phyloP scores from a whole-genome alignment of 2,797 vertebrate genomes.

The Nothura maculosa region DNA sequence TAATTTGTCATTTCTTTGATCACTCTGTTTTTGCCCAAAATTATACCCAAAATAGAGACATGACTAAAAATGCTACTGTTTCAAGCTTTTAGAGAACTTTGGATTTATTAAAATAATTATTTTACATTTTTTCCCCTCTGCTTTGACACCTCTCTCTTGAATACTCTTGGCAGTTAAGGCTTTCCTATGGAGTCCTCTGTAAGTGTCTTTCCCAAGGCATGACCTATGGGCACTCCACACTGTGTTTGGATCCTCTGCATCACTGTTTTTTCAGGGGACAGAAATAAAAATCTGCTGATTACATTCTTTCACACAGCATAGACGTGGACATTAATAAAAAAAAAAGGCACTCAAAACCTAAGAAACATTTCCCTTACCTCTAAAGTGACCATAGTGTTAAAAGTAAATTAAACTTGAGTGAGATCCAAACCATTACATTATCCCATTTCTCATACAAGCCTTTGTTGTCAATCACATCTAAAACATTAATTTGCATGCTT shows the following conservation, averaged over 20 bases:
- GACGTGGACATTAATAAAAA: neutral
- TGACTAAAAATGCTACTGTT: neutral
- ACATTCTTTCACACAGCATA: neutral
- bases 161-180: neutral
- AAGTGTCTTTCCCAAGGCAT: neutral
- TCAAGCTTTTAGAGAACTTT: neutral
- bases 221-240: neutral
- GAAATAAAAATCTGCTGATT: neutral
- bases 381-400: neutral
- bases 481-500: constrained; percentile 9
- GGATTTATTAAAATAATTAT: neutral
- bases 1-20: neutral
- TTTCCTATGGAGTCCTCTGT: neutral
- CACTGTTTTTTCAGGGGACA: neutral
- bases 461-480: neutral
- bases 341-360: neutral
- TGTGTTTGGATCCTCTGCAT: neutral
- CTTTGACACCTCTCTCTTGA: neutral
- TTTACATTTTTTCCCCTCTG: accelerated
- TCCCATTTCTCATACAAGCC: neutral
- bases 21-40: neutral
- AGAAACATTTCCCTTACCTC: neutral
- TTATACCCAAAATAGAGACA: neutral
- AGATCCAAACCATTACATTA: neutral
- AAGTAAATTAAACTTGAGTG: neutral